These are phyloP conservation scores for Triplophysa rosa DNA, from an alignment of 2,113 vertebrate species.

Conservation along the genomic window DNA sequence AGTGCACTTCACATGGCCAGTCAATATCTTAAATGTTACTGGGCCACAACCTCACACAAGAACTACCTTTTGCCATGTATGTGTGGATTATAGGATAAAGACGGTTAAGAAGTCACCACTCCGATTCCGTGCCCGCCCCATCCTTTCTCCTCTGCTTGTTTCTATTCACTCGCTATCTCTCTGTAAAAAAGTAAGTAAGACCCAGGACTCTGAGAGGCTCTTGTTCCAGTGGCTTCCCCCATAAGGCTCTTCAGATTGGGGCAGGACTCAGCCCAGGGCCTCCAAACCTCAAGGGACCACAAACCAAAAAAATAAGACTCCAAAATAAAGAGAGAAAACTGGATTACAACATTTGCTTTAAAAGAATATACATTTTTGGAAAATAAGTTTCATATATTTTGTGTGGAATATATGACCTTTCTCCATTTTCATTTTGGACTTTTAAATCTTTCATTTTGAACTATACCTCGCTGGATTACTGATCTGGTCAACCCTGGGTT, in stretches of 20 bases:
- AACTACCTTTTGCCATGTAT: constrained; percentile 32
- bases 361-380: background rate
- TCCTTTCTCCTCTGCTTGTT: constrained; percentile 54
- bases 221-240: constrained; percentile 43
- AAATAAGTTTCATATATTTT: background rate
- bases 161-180: constrained; percentile 27
- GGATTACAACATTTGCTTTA: background rate
- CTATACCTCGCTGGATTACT: constrained; percentile 39
- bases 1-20: background rate
- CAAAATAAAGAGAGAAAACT: constrained; percentile 12
- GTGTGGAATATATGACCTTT: constrained; percentile 50
- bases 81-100: constrained; percentile 75
- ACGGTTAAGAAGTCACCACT: constrained; percentile 71
- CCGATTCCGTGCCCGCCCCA: constrained; percentile 53
- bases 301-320: constrained; percentile 19
- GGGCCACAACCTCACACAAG: background rate
- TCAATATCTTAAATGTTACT: background rate
- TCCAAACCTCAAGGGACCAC: constrained; percentile 39
- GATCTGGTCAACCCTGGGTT: background rate
- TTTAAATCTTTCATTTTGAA: constrained; percentile 4
- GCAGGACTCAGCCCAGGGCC: constrained; percentile 61
- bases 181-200: constrained; percentile 53
- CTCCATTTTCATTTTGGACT: constrained; percentile 1
- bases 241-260: constrained; percentile 61
- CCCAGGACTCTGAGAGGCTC: constrained; percentile 44